Evolutionary conservation across 2,888 invertebrate genomes (phyloP).

Genomic region (Theodoxus fluviatilis): DNA sequence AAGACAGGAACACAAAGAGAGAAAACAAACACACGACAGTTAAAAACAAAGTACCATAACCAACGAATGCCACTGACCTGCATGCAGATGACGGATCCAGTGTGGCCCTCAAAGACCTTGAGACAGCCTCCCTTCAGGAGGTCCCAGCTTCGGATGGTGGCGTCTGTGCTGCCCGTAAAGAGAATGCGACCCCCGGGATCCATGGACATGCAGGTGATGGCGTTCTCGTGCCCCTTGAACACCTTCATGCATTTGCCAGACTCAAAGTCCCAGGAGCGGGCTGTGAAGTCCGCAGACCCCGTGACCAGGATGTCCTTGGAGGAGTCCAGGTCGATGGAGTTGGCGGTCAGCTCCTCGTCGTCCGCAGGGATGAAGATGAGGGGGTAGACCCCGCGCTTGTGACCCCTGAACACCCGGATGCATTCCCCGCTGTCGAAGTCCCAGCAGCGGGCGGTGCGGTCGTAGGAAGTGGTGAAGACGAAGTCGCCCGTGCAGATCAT

Average conservation of each 20-base stretch:
- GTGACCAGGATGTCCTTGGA: conserved; percentile 63
- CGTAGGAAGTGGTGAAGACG: conserved; percentile 64
- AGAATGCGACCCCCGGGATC: conserved; percentile 64
- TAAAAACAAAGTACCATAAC: too few species aligned
- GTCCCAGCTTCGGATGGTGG: conserved; percentile 66
- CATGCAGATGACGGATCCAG: conserved; percentile 66
- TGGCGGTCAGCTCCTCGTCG: conserved; percentile 47
- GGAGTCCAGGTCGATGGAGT: conserved; percentile 51
- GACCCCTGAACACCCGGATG: conserved; percentile 66
- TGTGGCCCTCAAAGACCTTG: conserved; percentile 65
- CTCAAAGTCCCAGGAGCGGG: conserved; percentile 65
- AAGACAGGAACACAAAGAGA: neutral
- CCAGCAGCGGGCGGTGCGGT: conserved; percentile 66
- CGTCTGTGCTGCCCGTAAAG: conserved; percentile 68
- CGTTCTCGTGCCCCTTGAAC: conserved; percentile 66
- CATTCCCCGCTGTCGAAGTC: conserved; percentile 66
- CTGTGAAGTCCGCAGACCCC: conserved; percentile 65
- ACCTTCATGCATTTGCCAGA: conserved; percentile 61
- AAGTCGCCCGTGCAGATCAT: conserved; percentile 67
- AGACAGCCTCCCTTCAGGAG: conserved; percentile 64
- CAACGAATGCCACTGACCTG: conserved; percentile 61
- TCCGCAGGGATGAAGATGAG: conserved; percentile 67
- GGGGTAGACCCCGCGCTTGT: conserved; percentile 68
- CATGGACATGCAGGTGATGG: conserved; percentile 67
- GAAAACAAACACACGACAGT: neutral